Evolutionary conservation across 2,888 invertebrate species (phyloP).

Genomic region (Agonopterix arenella): DNA sequence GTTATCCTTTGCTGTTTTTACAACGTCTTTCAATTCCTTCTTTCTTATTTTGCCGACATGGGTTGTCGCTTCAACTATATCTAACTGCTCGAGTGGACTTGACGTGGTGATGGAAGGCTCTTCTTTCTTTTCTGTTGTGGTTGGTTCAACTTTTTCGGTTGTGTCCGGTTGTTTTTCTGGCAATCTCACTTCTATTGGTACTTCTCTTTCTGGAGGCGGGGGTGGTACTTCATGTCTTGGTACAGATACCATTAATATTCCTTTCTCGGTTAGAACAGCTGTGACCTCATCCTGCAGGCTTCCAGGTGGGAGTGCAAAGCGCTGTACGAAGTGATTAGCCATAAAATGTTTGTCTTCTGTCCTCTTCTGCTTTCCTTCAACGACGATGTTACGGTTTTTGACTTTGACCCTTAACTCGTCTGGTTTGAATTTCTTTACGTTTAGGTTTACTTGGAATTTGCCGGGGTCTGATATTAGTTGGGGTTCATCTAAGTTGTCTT

Average conservation of each 20-base stretch:
- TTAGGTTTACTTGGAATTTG: conserved; percentile 49
- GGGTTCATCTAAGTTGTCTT: conserved; percentile 51
- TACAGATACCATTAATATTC: conserved; percentile 46
- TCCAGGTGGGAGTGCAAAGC: conserved; percentile 55
- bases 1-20: conserved; percentile 56
- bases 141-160: conserved; percentile 15
- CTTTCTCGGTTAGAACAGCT: conserved; percentile 52
- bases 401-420: conserved; percentile 61
- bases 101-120: not conserved
- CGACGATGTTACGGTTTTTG: conserved; percentile 55
- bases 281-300: conserved; percentile 58
- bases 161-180: conserved; percentile 22
- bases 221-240: conserved; percentile 63
- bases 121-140: conserved; percentile 6
- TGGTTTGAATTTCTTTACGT: conserved; percentile 54
- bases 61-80: conserved; percentile 50
- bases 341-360: conserved; percentile 42
- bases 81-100: conserved; percentile 43
- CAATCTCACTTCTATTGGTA: conserved; percentile 51
- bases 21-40: conserved; percentile 57
- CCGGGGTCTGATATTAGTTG: conserved; percentile 51
- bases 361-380: conserved; percentile 55
- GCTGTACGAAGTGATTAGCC: conserved; percentile 62
- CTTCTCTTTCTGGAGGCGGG: conserved; percentile 54
- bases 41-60: conserved; percentile 66